Evolutionary conservation across 1,140 invertebrate species (phyloP), one percentile per base, ranked within the genome.

Genomic region (Stenopsyche tienmushanensis): DNA sequence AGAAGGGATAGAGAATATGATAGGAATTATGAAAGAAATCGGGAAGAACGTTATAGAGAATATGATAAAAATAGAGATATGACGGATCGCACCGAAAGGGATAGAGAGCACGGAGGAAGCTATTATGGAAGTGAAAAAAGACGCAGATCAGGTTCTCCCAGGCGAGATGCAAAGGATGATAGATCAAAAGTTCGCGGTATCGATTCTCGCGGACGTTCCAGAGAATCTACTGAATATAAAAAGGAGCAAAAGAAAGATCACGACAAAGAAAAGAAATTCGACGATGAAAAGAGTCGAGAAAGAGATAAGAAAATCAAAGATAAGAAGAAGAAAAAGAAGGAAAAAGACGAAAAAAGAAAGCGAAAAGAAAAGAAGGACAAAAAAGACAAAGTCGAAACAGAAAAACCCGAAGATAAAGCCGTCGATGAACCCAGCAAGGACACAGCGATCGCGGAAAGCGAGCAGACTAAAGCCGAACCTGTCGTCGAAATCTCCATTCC

Each of bases 341-440:
- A 71, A 47, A 54, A 44, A 49, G 53, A 44, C 59, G 71, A 64
- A 63, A 73, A 71, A 67, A 55, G 9, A 76, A 80, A 65, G 79
- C 80, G 67, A 79, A 76, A 75, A 21, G 80, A 81, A 45, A 81
- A 79, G 66, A 80, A 77, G 62, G 79, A 79, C 8, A 81, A 77
- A 60, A 80, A 79, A 69, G 78, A 82, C 1, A 77, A 77, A 62
- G 73, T 75, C n/a, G 69, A 55, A 20, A 53, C 45, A 25, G 53
- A 54, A 13, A 70, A 70, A 26, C 23, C 23, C 10, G 58, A 52
- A 26, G 34, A 49, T 15, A 68, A 68, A 54, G 21, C 54, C 7
- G 39, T 29, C 2, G 62, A 57, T 29, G 25, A 53, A 21, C 24
- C 18, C 45, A 29, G 42, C 7, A 60, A 29, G 9, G 25, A 26